Evolutionary conservation across 2,797 vertebrate species (phyloP).

Genomic region (Gallinago nigripennis): DNA sequence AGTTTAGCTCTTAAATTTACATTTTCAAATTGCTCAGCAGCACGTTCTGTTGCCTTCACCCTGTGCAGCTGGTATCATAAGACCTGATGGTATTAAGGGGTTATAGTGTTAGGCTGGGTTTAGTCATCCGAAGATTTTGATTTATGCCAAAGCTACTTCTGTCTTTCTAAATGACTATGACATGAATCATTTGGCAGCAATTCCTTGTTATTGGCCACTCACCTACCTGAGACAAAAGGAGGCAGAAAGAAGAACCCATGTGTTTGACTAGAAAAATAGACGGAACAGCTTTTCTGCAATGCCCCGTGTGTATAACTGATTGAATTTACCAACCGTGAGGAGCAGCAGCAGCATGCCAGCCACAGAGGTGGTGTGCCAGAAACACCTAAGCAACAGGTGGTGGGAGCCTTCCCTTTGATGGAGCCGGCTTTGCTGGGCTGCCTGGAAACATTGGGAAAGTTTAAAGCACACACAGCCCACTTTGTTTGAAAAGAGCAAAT

Average conservation of each 20-base stretch:
- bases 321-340: not conserved
- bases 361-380: not conserved
- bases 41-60: not conserved
- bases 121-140: not conserved
- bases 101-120: not conserved
- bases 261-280: not conserved
- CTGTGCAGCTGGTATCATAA: rapidly evolving
- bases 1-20: not conserved
- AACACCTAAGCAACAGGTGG: conserved; percentile 26
- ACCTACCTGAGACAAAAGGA: not conserved
- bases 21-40: not conserved
- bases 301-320: not conserved
- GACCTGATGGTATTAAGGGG: not conserved
- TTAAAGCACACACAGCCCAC: conserved; percentile 6
- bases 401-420: not conserved
- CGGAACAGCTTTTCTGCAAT: not conserved
- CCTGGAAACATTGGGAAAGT: not conserved
- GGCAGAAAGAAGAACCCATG: not conserved
- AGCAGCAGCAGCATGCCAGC: not conserved
- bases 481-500: conserved; percentile 44
- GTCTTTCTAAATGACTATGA: not conserved
- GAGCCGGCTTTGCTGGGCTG: not conserved
- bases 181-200: conserved; percentile 22
- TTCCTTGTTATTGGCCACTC: not conserved
- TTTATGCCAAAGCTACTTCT: not conserved